These are phyloP conservation scores for Drosophila histrio DNA, from an alignment of 2,888 invertebrate genomes.

Conservation along the genomic window DNA sequence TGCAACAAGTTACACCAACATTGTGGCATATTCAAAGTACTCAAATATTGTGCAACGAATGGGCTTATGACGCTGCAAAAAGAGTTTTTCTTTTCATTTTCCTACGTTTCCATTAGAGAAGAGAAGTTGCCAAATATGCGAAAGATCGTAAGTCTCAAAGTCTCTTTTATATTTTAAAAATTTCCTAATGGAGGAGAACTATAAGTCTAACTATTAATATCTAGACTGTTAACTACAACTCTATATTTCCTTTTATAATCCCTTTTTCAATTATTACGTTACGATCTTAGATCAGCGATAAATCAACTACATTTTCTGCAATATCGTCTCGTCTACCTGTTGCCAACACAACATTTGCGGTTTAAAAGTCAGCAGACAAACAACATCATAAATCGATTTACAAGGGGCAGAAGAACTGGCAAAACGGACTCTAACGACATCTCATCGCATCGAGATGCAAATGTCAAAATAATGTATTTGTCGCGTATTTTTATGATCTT, in stretches of 20 bases:
- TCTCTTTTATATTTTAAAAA: not conserved
- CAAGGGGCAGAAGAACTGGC: not conserved
- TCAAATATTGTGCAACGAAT: slow-evolving; percentile 37
- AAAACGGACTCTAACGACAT: not conserved
- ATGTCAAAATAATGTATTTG: slow-evolving; percentile 63
- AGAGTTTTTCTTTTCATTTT: not conserved
- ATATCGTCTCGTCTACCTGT: slow-evolving; percentile 29
- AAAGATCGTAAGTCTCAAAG: no score
- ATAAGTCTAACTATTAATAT: not conserved
- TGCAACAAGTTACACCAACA: slow-evolving; percentile 57
- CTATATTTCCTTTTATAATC: no score
- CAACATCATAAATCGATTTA: slow-evolving; percentile 59
- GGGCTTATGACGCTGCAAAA: slow-evolving; percentile 6
- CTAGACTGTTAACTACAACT: no score
- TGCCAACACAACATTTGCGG: slow-evolving; percentile 41
- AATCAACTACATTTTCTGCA: not conserved
- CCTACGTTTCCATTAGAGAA: not conserved
- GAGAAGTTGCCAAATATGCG: not conserved
- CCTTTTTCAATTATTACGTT: not conserved
- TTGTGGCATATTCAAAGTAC: slow-evolving; percentile 11
- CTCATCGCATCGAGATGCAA: slow-evolving; percentile 43
- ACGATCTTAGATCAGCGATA: not conserved
- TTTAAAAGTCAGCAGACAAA: slow-evolving; percentile 61
- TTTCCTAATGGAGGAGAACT: not conserved
- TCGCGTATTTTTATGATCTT: slow-evolving; percentile 64